These are phyloP conservation scores for Alectoris magna DNA, from an alignment of 2,797 vertebrate genomes.

Conservation along the genomic window DNA sequence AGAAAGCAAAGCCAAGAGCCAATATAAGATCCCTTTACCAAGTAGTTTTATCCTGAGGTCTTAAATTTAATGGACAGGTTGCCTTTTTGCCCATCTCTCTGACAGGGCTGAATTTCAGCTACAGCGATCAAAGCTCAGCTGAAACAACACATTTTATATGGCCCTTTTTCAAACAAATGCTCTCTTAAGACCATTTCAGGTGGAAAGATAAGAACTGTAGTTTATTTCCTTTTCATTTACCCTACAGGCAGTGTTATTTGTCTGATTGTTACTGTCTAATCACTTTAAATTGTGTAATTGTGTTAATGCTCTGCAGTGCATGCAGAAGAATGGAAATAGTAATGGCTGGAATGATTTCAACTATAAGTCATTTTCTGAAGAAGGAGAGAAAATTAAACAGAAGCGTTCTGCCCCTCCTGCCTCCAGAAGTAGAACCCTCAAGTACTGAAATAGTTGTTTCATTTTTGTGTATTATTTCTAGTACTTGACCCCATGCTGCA, in stretches of 20 bases:
- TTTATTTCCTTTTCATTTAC: conserved; percentile 47
- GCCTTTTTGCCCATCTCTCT: neutral
- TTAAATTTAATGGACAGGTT: neutral
- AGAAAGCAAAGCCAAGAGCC: neutral
- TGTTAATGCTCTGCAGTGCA: neutral
- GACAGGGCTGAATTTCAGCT: neutral
- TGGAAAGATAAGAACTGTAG: conserved; percentile 17
- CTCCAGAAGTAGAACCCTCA: neutral
- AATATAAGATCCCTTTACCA: neutral
- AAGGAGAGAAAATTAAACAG: neutral
- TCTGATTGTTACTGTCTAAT: conserved; percentile 33
- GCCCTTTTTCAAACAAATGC: neutral
- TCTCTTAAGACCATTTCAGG: conserved; percentile 19
- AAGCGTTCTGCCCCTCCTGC: neutral
- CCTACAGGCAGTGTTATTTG: conserved; percentile 11
- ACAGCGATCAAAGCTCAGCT: neutral
- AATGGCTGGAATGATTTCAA: neutral
- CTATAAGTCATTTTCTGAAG: neutral
- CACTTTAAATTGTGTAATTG: conserved; percentile 25
- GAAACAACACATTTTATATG: neutral
- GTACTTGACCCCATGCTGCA: neutral
- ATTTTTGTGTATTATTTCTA: neutral
- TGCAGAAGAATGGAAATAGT: neutral
- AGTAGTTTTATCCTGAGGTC: neutral
- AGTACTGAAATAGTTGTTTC: neutral